Conservation (phyloP, 2,888 invertebrate species). For the Syrista parreyssii region DNA sequence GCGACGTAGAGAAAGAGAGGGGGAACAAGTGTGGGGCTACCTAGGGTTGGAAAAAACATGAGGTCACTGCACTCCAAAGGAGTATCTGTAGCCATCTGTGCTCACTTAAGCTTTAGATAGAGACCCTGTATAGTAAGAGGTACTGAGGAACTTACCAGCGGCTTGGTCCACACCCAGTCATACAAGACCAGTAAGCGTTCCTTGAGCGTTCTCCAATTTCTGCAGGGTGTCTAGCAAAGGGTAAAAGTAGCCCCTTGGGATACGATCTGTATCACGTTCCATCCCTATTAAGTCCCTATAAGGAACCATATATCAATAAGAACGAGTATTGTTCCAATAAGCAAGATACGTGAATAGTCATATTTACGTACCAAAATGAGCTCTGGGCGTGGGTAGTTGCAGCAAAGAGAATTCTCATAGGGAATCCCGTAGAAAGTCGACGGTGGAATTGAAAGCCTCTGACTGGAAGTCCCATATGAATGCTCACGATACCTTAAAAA, state of each 20-base stretch:
- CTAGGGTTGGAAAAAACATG: constrained; percentile 9
- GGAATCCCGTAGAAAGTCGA: background rate
- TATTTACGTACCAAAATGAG: background rate
- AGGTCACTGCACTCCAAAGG: constrained; percentile 7
- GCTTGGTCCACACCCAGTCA: background rate
- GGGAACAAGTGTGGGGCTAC: constrained; percentile 1
- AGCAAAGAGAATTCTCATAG: background rate
- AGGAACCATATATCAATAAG: background rate
- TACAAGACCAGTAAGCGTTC: background rate
- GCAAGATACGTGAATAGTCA: background rate
- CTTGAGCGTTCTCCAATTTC: background rate
- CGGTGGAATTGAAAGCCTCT: background rate
- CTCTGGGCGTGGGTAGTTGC: background rate
- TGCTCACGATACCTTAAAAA: background rate
- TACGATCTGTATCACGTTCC: background rate
- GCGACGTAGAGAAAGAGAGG: background rate
- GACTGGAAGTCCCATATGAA: background rate
- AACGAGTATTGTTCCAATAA: background rate
- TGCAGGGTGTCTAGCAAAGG: background rate
- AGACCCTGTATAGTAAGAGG: constrained; percentile 1
- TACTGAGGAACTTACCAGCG: background rate
- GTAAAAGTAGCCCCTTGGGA: background rate
- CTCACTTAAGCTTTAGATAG: constrained; percentile 7
- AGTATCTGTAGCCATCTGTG: constrained; percentile 11
- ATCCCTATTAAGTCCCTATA: background rate